Evolutionary conservation across 92 coral and sea anemone genomes (phyloP).

Genomic region (Paragorgia papillata): DNA sequence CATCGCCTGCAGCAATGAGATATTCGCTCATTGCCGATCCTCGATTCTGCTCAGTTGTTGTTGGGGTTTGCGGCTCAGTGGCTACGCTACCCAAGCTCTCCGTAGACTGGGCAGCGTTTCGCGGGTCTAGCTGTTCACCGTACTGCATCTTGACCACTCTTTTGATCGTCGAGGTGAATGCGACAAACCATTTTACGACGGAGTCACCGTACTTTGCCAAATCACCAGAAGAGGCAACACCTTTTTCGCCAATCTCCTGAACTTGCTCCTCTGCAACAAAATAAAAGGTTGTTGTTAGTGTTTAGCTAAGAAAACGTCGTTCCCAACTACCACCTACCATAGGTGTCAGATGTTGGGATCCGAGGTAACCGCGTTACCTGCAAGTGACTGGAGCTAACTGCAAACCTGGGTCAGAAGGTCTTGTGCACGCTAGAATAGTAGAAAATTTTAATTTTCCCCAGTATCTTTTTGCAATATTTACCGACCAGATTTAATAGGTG

Average conservation of each 20-base stretch:
- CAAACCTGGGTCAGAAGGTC: too few species aligned
- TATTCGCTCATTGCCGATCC: slow-evolving; percentile 67
- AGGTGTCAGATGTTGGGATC: too few species aligned
- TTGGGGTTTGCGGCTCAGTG: slow-evolving; percentile 53
- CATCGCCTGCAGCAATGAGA: slow-evolving; percentile 81
- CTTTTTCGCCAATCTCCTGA: slow-evolving; percentile 6
- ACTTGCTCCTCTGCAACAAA: slow-evolving; percentile 22
- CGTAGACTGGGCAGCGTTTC: slow-evolving; percentile 65
- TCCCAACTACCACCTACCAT: too few species aligned
- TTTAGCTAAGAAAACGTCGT: too few species aligned
- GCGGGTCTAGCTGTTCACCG: slow-evolving; percentile 48
- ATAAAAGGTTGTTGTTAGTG: background rate
- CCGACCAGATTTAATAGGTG: too few species aligned
- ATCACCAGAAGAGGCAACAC: background rate
- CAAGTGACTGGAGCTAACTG: too few species aligned
- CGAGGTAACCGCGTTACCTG: too few species aligned
- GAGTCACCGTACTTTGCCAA: slow-evolving; percentile 59
- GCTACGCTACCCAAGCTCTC: slow-evolving; percentile 63
- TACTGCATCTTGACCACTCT: slow-evolving; percentile 47
- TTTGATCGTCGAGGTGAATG: slow-evolving; percentile 84
- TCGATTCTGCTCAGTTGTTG: slow-evolving; percentile 38
- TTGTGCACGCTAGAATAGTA: too few species aligned
- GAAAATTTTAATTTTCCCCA: too few species aligned
- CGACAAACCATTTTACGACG: slow-evolving; percentile 93
- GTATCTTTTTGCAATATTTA: too few species aligned